Evolutionary conservation across 2,113 vertebrate genomes (phyloP), one percentile per base, ranked within the genome.

Genomic region (Neopipo cinnamomea): DNA sequence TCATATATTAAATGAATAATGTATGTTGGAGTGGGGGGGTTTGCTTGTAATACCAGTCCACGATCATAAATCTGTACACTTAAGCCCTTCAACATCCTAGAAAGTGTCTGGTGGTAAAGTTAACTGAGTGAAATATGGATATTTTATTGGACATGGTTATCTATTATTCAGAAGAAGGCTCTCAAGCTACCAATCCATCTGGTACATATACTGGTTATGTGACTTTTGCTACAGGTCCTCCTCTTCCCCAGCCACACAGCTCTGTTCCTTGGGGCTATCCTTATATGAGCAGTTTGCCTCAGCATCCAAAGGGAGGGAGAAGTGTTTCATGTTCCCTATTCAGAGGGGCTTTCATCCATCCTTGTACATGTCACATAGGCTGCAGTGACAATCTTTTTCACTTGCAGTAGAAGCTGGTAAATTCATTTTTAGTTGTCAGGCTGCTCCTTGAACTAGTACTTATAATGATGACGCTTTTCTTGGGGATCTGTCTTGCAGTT

Each of bases 131-230:
- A 83, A 80, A 91, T 44, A 39, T 71, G 76, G 27, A 13, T 28
- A 10, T 41, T 84, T 71, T 46, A 70, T n/a, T 73, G 39, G 58
- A 66, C 12, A 19, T 2, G 11, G 23, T 68, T 17, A 91, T 86
- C n/a, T 73, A 76, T 93, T 88, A 91, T 66, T 76, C 63, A 91
- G 24, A 82, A 92, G 49, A 3, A 76, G 22, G n/a, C 31, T 95
- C 79, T 88, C 58, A 96, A 88, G 30, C 39, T 83, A 33, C 31
- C 52, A 81, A 84, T 42, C 46, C 47, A 84, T 28, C 63, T 81
- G 68, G 37, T 46, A 77, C 20, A 58, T 7, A 49, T 5, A 58
- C 3, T 25, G 25, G 19, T 56, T 37, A 67, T 37, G 22, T 12
- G 47, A 78, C 62, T 88, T 56, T 18, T 71, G 3, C 49, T 67